Conservation (phyloP, 2,888 invertebrate genomes). For the Perizoma affinitatum region DNA sequence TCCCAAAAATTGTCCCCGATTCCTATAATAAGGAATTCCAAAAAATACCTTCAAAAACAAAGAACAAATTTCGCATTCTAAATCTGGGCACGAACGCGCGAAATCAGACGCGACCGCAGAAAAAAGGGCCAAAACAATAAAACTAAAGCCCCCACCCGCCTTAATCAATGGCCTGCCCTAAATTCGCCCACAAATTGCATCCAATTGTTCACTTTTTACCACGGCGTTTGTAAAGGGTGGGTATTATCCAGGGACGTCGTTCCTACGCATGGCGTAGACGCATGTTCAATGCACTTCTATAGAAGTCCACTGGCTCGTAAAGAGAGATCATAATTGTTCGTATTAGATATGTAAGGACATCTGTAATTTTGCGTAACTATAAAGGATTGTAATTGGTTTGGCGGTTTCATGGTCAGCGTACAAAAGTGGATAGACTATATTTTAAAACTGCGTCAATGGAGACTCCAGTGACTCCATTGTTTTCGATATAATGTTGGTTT, state of each 20-base stretch:
- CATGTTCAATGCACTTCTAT: constrained; percentile 66
- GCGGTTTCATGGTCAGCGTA: constrained; percentile 13
- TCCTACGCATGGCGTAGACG: constrained; percentile 51
- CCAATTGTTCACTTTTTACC: constrained; percentile 84
- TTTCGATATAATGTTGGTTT: neutral
- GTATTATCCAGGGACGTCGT: constrained; percentile 55
- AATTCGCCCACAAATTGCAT: constrained; percentile 83
- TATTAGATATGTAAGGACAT: constrained; percentile 40
- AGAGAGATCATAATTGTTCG: constrained; percentile 58
- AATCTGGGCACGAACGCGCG: constrained; percentile 63
- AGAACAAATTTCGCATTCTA: constrained; percentile 47
- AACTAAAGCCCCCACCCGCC: constrained; percentile 53
- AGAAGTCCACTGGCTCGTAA: constrained; percentile 71
- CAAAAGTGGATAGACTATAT: constrained; percentile 14
- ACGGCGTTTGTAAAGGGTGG: constrained; percentile 64
- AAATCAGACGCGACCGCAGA: constrained; percentile 64
- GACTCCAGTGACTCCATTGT: constrained; percentile 14
- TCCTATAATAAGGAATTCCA: constrained; percentile 26
- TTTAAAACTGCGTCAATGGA: constrained; percentile 7
- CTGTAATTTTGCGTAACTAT: constrained; percentile 55
- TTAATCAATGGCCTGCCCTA: constrained; percentile 77
- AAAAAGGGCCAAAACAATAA: constrained; percentile 74
- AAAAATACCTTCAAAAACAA: constrained; percentile 47
- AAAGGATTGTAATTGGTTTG: constrained; percentile 33
- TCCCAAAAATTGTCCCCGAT: neutral